Evolutionary conservation across 2,888 invertebrate genomes (phyloP).

Genomic region (Dryococelus australis): DNA sequence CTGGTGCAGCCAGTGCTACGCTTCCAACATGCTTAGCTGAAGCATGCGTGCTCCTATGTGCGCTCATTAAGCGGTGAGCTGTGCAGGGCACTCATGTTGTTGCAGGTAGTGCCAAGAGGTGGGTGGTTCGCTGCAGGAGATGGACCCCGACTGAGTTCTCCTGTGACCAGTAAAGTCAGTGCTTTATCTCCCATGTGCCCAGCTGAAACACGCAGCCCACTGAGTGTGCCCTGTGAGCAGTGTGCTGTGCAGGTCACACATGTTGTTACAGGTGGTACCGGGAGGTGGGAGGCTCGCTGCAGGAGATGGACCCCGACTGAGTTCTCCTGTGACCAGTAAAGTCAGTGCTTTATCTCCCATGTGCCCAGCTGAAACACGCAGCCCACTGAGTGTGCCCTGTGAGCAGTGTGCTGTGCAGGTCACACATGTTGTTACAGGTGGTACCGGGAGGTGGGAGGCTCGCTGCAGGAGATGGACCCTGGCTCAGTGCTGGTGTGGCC

Average conservation of each 20-base stretch:
- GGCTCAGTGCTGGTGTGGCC: conserved; percentile 70
- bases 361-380: conserved; percentile 76
- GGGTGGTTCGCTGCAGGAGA: neutral
- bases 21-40: too few species aligned
- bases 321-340: conserved; percentile 73
- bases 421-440: conserved; percentile 61
- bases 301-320: conserved; percentile 71
- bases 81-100: too few species aligned
- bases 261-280: conserved; percentile 70
- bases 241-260: too few species aligned
- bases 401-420: conserved; percentile 68
- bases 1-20: too few species aligned
- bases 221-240: too few species aligned
- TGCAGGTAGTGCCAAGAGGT: neutral
- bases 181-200: too few species aligned
- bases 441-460: conserved; percentile 72
- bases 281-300: conserved; percentile 69
- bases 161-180: too few species aligned
- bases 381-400: conserved; percentile 88
- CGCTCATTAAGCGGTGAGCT: too few species aligned
- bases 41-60: too few species aligned
- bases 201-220: too few species aligned
- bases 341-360: conserved; percentile 72
- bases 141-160: too few species aligned
- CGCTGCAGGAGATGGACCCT: conserved; percentile 72